Evolutionary conservation across 1,140 invertebrate genomes (phyloP).

Genomic region (Orius laevigatus): DNA sequence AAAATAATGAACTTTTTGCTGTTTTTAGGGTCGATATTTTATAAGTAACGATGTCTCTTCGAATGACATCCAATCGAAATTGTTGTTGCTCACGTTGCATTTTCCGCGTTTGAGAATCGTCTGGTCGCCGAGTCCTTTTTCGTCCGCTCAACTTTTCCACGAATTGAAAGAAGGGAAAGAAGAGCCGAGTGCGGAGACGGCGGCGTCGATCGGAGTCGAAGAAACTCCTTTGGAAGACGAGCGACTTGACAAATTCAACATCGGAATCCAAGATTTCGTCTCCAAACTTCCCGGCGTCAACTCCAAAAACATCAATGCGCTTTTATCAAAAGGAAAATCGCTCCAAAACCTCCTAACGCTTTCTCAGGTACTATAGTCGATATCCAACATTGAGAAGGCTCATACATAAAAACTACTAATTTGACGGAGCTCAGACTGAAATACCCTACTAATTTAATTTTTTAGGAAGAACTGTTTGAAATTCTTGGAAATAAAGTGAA

Average conservation of each 20-base stretch:
- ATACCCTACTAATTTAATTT: neutral
- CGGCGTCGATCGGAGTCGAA: slow-evolving; percentile 45
- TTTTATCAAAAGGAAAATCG: slow-evolving; percentile 64
- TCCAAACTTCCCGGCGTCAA: slow-evolving; percentile 79
- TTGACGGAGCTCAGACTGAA: neutral
- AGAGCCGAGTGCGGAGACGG: slow-evolving; percentile 56
- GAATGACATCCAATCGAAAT: slow-evolving; percentile 56
- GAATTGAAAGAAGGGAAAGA: slow-evolving; percentile 63
- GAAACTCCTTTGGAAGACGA: slow-evolving; percentile 37
- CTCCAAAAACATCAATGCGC: slow-evolving; percentile 61
- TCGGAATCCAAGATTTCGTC: slow-evolving; percentile 67
- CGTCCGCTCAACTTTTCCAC: slow-evolving; percentile 88
- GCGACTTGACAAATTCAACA: slow-evolving; percentile 53
- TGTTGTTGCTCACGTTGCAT: slow-evolving; percentile 84
- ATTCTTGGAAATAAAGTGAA: slow-evolving; percentile 18
- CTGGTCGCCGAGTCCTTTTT: slow-evolving; percentile 91
- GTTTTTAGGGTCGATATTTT: slow-evolving; percentile 54
- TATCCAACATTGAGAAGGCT: neutral
- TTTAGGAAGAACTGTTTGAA: slow-evolving; percentile 19
- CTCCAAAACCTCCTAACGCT: slow-evolving; percentile 40
- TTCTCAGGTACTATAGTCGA: slow-evolving; percentile 13
- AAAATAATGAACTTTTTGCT: too few species aligned
- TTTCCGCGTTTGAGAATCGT: slow-evolving; percentile 83
- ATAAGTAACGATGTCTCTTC: slow-evolving; percentile 58
- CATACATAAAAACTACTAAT: neutral